These are phyloP conservation scores for Phenganax marumi DNA, from an alignment of 92 coral and sea anemone species.

Conservation along the genomic window DNA sequence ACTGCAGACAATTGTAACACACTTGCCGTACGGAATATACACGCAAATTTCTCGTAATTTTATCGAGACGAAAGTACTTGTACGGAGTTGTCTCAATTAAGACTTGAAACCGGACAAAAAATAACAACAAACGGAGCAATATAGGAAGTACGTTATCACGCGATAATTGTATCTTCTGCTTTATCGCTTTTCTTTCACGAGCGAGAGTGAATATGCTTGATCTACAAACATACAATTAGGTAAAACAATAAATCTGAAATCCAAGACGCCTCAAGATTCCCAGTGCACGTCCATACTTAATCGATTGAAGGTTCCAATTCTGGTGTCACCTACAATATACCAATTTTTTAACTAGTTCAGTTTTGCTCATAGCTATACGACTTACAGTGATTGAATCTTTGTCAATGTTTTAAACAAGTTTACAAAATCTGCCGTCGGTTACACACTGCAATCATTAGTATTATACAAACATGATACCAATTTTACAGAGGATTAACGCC, in stretches of 20 bases:
- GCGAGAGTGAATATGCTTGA: constrained; percentile 24
- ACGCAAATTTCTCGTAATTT: constrained; percentile 24
- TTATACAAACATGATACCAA: too few species aligned
- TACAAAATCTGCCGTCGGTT: too few species aligned
- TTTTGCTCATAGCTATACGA: too few species aligned
- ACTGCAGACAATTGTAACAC: neutral
- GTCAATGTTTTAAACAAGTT: too few species aligned
- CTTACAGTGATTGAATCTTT: too few species aligned
- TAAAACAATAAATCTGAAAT: constrained; percentile 1
- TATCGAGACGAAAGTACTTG: neutral
- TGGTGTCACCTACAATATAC: too few species aligned
- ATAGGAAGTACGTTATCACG: constrained; percentile 6
- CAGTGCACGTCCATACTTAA: neutral
- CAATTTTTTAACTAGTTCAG: too few species aligned
- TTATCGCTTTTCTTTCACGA: constrained; percentile 31
- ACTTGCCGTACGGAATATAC: neutral
- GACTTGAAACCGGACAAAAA: neutral
- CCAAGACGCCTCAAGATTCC: neutral
- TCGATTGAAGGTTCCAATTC: too few species aligned
- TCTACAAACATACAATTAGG: constrained; percentile 36
- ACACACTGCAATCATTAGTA: too few species aligned
- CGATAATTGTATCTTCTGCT: constrained; percentile 17
- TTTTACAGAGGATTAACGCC: too few species aligned
- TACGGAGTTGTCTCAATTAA: neutral
- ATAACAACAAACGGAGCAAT: neutral